Evolutionary conservation across 2,113 vertebrate species (phyloP).

Genomic region (Chloropsis cyanopogon): DNA sequence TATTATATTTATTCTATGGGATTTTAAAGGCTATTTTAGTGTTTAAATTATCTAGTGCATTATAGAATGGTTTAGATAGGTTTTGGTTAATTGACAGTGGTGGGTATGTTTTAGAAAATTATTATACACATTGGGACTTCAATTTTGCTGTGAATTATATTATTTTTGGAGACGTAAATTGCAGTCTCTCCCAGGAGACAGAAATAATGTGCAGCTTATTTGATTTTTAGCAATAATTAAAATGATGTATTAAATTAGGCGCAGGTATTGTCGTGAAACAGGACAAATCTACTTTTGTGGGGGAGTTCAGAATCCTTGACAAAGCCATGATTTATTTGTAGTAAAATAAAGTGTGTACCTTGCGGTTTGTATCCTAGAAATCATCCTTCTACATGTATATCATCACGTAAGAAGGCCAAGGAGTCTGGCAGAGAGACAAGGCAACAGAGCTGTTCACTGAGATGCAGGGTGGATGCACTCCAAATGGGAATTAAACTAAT

Average conservation of each 20-base stretch:
- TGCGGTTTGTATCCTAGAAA: not conserved
- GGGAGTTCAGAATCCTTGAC: not conserved
- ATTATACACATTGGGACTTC: not conserved
- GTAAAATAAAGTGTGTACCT: not conserved
- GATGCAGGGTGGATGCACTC: not conserved
- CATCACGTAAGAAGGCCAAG: not conserved
- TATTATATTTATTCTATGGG: conserved; percentile 37
- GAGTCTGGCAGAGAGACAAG: not conserved
- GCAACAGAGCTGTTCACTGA: not conserved
- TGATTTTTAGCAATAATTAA: conserved; percentile 50
- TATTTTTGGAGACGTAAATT: conserved; percentile 47
- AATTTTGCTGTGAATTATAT: conserved; percentile 37
- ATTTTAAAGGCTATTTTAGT: conserved; percentile 44
- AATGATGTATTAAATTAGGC: not conserved
- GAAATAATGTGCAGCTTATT: not conserved
- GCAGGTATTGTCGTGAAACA: not conserved
- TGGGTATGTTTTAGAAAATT: conserved; percentile 37
- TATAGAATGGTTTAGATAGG: conserved; percentile 12
- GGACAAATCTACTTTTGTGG: not conserved
- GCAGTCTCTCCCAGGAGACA: not conserved
- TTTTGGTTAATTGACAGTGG: conserved; percentile 40
- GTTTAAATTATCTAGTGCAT: conserved; percentile 32
- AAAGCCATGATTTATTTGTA: not conserved
- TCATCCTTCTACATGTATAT: not conserved
- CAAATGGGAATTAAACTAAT: conserved; percentile 18